Percentiles rank a stretch among this genome's conserved stretches.
Evolutionary conservation across 2,797 vertebrate species (phyloP).

Genomic region (Tragelaphus oryx): DNA sequence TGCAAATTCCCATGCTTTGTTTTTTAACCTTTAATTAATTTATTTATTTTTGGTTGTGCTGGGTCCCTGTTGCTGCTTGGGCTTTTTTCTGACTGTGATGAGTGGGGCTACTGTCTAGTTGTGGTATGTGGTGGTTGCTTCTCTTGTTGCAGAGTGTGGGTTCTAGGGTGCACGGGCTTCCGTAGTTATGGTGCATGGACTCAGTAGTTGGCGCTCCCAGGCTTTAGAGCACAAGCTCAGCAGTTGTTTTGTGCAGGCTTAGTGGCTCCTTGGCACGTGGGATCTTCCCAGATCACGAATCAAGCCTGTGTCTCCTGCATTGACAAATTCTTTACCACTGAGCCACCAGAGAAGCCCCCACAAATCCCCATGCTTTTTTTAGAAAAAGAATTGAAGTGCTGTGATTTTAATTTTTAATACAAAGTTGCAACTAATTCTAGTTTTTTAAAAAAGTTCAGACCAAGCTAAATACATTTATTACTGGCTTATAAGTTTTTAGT

Average conservation of each 20-base stretch:
- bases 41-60: not conserved
- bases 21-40: not conserved
- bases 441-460: not conserved
- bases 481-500: not conserved
- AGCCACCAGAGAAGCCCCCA: not conserved
- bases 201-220: not conserved
- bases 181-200: not conserved
- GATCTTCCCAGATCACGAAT: not conserved
- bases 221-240: not conserved
- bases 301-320: not conserved
- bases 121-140: not conserved
- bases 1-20: not conserved
- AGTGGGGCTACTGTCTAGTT: not conserved
- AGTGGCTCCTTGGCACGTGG: not conserved
- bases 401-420: not conserved
- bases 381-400: not conserved
- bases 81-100: not conserved
- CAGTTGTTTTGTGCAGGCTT: not conserved
- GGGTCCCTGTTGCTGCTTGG: not conserved
- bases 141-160: not conserved
- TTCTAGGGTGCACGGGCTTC: not conserved
- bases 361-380: not conserved
- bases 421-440: not conserved
- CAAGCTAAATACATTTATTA: not conserved
- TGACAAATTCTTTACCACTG: not conserved